Base-by-base conservation (phyloP, 2,113 vertebrate species). In the Callipepla californica region DNA sequence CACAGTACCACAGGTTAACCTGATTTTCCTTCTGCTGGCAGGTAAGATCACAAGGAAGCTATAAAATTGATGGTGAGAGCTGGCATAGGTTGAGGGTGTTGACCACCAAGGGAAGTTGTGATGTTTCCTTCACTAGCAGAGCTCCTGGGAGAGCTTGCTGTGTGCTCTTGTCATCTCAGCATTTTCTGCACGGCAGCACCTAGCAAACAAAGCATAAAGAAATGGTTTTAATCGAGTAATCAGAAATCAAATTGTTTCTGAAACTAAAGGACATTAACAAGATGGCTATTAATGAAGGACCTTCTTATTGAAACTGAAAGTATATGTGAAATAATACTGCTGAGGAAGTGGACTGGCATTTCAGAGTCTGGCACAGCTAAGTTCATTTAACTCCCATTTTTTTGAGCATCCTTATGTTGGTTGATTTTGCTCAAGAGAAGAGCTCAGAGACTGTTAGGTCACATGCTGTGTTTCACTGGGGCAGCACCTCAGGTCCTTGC, bases 51-150 rank as follows among this genome's bases (percentile, higher is more conserved):
- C 9, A 30, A 44, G 26, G 32, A 61, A 72, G n/a, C 8, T 0
- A 1, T 11, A 34, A 32, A 14, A 5, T 6, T 1, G 21, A 25
- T 2, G 61, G 26, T 25, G 58, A 30, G 1, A 38, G 20, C 3
- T 2, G 7, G 21, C 12, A 2, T 13, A 38, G 9, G 18, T 5
- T 21, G 36, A 4, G 17, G 47, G 11, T 32, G 5, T 30, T 32
- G 30, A 17, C 42, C 40, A 25, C 0, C 28, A 7, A 15, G 40
- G 51, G 65, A 26, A 67, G 34, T 42, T 7, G 12, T 18, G 42
- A 32, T 62, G 34, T 45, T 34, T 30, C 66, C 42, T 67, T 30
- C 42, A 6, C 44, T 2, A 17, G 1, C 11, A 9, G 25, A 11
- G 38, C 4, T n/a, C 62, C 30, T 8, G 9, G 16, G 14, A 50